phyloP scores from a whole-genome alignment of 2,888 invertebrate species.

The Pomacea canaliculata region DNA sequence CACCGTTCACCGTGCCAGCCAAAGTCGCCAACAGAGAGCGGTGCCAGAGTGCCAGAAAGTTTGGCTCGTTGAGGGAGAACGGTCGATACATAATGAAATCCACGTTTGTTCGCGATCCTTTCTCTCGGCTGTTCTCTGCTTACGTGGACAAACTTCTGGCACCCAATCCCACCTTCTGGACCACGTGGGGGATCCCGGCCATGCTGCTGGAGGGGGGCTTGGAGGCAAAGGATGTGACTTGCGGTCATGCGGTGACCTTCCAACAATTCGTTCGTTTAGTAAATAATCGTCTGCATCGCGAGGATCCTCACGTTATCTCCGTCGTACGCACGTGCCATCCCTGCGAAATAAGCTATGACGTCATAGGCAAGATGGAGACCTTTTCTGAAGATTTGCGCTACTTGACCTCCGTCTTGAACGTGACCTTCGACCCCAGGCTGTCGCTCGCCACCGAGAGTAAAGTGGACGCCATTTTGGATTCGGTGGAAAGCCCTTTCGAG shows the following conservation, averaged over 20 bases:
- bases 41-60: background rate
- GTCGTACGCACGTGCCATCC: slow-evolving; percentile 33
- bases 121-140: background rate
- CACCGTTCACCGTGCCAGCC: background rate
- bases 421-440: slow-evolving; percentile 4
- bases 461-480: slow-evolving; percentile 31
- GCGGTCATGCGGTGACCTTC: background rate
- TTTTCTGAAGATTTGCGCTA: slow-evolving; percentile 30
- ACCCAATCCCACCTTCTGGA: background rate
- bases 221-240: background rate
- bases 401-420: slow-evolving; percentile 26
- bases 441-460: slow-evolving; percentile 5
- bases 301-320: slow-evolving; percentile 34
- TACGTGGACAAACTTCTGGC: background rate
- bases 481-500: slow-evolving; percentile 23
- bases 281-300: background rate
- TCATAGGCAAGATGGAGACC: slow-evolving; percentile 40
- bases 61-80: background rate
- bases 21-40: background rate
- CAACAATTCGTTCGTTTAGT: slow-evolving; percentile 27
- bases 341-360: slow-evolving; percentile 33
- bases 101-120: background rate
- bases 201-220: background rate
- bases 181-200: background rate
- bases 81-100: background rate